A percentile compares a stretch with the other conserved stretches of the same genome.
These are phyloP conservation scores for Calosoma granatense DNA, from an alignment of 1,140 invertebrate genomes.

Conservation along the genomic window DNA sequence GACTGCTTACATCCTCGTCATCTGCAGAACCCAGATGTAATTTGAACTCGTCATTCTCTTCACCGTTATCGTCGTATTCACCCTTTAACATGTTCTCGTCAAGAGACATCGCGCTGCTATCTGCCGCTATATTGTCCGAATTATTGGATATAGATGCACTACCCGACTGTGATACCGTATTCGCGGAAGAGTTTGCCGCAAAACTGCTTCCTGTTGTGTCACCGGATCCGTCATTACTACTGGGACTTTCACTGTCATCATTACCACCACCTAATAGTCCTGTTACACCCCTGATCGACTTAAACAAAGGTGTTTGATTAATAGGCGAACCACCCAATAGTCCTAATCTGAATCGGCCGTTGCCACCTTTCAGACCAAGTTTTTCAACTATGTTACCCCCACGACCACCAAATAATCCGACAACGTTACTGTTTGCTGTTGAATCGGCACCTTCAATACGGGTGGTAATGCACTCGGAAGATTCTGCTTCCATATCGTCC, in stretches of 20 bases:
- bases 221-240: not conserved
- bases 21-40: not conserved
- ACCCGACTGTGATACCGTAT: not conserved
- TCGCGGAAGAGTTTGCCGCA: not conserved
- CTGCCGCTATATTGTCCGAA: too few species aligned
- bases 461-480: not conserved
- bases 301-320: not conserved
- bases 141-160: not conserved
- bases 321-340: not conserved
- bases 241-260: not conserved
- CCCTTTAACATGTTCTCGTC: constrained; percentile 2
- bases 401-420: not conserved
- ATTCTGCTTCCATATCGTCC: not conserved
- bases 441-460: not conserved
- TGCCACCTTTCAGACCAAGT: not conserved
- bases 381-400: not conserved
- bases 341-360: not conserved
- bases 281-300: not conserved
- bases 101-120: not conserved
- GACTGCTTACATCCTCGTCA: not conserved
- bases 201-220: not conserved
- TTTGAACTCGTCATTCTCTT: constrained; percentile 24
- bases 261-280: not conserved
- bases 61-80: constrained; percentile 17
- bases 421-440: not conserved